Conservation (phyloP, 1,140 invertebrate species). For the Polypedilum pembai region DNA sequence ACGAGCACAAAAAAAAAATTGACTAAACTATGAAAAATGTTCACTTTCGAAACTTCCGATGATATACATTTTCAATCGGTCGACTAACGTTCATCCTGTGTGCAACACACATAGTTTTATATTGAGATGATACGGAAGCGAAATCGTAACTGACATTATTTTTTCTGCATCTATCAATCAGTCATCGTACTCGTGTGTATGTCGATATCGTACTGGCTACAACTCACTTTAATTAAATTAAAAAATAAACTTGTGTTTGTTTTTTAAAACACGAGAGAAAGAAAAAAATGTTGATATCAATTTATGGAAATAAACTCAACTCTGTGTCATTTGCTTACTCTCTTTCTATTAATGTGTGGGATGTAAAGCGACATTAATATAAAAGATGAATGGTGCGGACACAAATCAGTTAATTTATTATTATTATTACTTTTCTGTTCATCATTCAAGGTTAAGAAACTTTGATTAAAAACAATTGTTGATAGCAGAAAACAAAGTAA, state of each 20-base stretch:
- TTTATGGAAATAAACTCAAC: neutral
- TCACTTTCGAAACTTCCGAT: neutral
- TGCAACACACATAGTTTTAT: neutral
- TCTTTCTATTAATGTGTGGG: neutral
- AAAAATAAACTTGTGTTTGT: slow-evolving; percentile 2
- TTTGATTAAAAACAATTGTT: no score
- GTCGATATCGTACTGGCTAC: no score
- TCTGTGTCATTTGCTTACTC: neutral
- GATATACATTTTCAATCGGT: neutral
- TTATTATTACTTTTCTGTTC: neutral
- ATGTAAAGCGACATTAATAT: neutral
- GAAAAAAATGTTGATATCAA: neutral
- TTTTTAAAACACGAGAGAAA: neutral
- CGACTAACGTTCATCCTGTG: neutral
- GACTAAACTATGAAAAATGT: slow-evolving; percentile 15
- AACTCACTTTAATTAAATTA: neutral
- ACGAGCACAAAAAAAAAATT: no score
- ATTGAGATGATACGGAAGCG: slow-evolving; percentile 6
- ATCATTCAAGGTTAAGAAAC: no score
- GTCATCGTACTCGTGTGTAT: neutral
- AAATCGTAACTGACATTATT: neutral
- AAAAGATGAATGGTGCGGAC: neutral
- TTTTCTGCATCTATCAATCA: neutral
- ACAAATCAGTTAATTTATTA: slow-evolving; percentile 19
- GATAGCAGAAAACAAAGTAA: no score